A percentile compares a stretch with the other conserved stretches of the same genome.
These are phyloP conservation scores for Drosophila rubida DNA, from an alignment of 2,888 invertebrate genomes.

Conservation along the genomic window DNA sequence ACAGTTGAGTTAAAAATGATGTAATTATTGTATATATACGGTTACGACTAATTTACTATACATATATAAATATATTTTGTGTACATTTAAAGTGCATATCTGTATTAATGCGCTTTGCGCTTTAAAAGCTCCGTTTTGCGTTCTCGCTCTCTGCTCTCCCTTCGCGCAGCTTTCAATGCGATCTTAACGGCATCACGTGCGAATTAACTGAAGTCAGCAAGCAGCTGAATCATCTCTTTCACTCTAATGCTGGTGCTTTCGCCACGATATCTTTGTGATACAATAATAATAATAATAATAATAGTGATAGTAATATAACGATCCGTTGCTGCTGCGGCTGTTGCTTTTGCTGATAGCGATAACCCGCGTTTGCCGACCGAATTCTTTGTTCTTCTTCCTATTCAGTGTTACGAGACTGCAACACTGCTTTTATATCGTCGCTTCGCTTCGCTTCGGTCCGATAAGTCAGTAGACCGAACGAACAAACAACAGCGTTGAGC, in stretches of 20 bases:
- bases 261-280: constrained; percentile 17
- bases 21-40: background rate
- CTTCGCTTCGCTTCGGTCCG: constrained; percentile 19
- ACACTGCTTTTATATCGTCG: background rate
- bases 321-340: constrained; percentile 1
- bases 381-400: constrained; percentile 7
- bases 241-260: background rate
- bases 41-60: background rate
- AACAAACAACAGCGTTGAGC: constrained; percentile 7
- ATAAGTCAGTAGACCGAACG: constrained; percentile 23
- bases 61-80: background rate
- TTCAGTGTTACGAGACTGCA: constrained; percentile 6
- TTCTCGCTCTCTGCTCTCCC: background rate
- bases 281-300: constrained; percentile 14
- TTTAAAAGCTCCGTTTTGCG: background rate
- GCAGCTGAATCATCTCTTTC: constrained; percentile 1
- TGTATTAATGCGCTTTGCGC: background rate
- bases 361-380: constrained; percentile 26
- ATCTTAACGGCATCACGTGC: constrained; percentile 11
- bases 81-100: background rate
- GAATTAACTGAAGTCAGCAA: constrained; percentile 1
- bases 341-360: background rate
- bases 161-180: background rate
- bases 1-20: background rate
- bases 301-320: constrained; percentile 3